Conservation (phyloP, 2,888 invertebrate species). For the Drosophila nr. perissopoda region DNA sequence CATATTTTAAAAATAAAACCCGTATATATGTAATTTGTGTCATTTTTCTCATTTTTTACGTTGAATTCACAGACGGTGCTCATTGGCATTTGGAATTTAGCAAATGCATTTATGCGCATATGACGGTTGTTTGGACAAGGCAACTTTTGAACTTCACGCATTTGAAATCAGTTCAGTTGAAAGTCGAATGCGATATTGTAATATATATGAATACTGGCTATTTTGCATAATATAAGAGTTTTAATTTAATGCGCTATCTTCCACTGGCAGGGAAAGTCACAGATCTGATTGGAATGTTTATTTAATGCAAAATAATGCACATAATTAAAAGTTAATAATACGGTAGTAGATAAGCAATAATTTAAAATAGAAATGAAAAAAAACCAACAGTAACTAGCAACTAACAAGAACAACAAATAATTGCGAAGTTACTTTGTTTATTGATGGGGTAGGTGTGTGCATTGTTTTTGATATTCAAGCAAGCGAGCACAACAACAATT, state of each 20-base stretch:
- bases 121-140: neutral
- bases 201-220: neutral
- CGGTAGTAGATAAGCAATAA: constrained; percentile 46
- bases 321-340: constrained; percentile 69
- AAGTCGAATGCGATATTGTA: neutral
- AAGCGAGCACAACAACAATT: constrained; percentile 27
- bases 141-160: constrained; percentile 40
- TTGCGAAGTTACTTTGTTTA: neutral
- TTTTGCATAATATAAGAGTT: constrained; percentile 20
- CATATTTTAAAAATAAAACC: constrained; percentile 54
- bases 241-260: constrained; percentile 22
- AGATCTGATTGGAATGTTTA: constrained; percentile 33
- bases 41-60: neutral
- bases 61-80: constrained; percentile 10
- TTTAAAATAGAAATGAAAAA: neutral
- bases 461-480: constrained; percentile 30
- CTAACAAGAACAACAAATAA: constrained; percentile 5
- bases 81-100: constrained; percentile 28
- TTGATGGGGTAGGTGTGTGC: constrained; percentile 9
- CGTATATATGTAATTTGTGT: constrained; percentile 15
- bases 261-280: constrained; percentile 32
- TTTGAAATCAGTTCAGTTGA: constrained; percentile 11
- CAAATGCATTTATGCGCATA: constrained; percentile 22
- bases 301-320: constrained; percentile 76
- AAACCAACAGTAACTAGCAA: neutral